Evolutionary conservation across 2,113 vertebrate species (phyloP).

Genomic region (Dascyllus trimaculatus): DNA sequence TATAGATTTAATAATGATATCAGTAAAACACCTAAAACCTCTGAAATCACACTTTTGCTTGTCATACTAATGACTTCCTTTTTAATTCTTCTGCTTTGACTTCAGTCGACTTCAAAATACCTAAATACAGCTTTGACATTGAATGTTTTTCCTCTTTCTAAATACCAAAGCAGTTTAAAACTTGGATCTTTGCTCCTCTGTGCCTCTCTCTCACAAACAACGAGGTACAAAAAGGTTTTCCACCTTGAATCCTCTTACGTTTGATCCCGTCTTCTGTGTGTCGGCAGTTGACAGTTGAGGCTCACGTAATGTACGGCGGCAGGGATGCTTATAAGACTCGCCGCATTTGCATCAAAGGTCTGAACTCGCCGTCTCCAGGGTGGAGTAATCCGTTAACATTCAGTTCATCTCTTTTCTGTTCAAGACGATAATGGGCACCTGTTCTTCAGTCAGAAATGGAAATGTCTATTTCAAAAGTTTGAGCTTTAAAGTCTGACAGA

Average conservation of each 20-base stretch:
- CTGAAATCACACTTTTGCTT: neutral
- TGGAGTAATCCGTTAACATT: constrained; percentile 49
- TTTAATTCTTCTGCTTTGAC: constrained; percentile 17
- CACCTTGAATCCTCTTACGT: constrained; percentile 56
- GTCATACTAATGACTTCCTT: constrained; percentile 10
- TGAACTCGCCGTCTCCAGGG: constrained; percentile 39
- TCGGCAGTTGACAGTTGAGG: constrained; percentile 40
- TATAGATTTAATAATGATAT: constrained; percentile 1
- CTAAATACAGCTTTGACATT: constrained; percentile 33
- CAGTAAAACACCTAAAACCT: neutral
- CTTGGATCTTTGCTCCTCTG: constrained; percentile 23
- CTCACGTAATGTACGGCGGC: constrained; percentile 29
- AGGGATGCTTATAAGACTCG: constrained; percentile 12
- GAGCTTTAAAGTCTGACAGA: constrained; percentile 47
- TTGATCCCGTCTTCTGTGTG: constrained; percentile 52
- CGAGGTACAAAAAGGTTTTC: constrained; percentile 14
- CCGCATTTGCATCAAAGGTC: constrained; percentile 57
- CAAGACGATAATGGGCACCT: constrained; percentile 42
- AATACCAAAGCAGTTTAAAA: constrained; percentile 19
- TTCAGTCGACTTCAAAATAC: constrained; percentile 22
- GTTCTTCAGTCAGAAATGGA: constrained; percentile 46
- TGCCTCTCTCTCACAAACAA: constrained; percentile 38
- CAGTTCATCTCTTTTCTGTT: constrained; percentile 42
- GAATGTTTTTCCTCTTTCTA: constrained; percentile 15
- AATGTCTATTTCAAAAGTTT: constrained; percentile 38